Percentiles rank a stretch among this genome's conserved stretches.
These are phyloP conservation scores for Taeniopygia guttata DNA, from an alignment of 2,797 vertebrate species.

Conservation along the genomic window DNA sequence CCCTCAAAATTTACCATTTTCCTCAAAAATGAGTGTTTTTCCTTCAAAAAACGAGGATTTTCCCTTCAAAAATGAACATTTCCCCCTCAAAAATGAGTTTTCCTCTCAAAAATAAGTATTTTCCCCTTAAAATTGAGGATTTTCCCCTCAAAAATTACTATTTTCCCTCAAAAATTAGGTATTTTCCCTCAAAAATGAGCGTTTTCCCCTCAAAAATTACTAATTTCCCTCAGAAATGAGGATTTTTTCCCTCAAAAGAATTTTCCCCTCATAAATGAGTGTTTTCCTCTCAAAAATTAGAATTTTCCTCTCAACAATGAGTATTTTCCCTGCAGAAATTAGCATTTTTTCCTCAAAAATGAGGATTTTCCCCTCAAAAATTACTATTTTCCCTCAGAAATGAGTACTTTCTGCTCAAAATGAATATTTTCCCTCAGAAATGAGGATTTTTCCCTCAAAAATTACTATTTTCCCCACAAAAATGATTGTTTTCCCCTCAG, in stretches of 20 bases:
- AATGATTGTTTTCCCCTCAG: accelerated
- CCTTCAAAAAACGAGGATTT: no score
- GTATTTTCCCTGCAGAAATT: neutral
- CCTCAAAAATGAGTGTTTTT: neutral
- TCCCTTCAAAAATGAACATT: neutral
- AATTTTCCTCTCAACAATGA: neutral
- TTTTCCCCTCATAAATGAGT: accelerated
- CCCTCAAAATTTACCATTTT: neutral
- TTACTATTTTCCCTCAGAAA: no score
- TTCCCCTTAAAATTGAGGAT: neutral
- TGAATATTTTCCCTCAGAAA: no score
- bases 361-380: neutral
- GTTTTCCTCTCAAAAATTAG: accelerated
- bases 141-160: accelerated
- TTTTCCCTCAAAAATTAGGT: neutral
- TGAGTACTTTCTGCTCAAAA: no score
- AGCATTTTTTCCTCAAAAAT: no score
- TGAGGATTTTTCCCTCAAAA: no score
- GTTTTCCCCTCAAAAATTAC: neutral
- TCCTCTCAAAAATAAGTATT: no score
- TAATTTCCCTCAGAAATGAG: no score
- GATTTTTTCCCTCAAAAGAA: no score
- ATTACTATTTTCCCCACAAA: accelerated
- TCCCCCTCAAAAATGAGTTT: neutral
- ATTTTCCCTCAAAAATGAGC: no score